A percentile compares a stretch with the other conserved stretches of the same genome.
Evolutionary conservation across 30 jellyfish, hydroid and myxozoan genomes (phyloP).

Genomic region (Mastigias papua): DNA sequence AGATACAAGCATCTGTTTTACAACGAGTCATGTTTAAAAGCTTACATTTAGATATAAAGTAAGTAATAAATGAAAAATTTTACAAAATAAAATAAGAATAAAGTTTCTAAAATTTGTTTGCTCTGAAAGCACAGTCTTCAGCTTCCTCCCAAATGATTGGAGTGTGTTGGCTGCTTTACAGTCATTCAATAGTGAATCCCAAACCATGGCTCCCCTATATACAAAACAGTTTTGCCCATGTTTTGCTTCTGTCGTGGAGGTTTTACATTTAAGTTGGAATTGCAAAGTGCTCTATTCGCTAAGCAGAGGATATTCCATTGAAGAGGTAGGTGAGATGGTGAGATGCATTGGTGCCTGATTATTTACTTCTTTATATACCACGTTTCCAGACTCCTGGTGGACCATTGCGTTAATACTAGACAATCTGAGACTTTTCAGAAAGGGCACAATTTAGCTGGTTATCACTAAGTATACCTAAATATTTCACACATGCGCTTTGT

Average conservation of each 20-base stretch:
- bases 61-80: neutral
- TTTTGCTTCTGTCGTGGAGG: neutral
- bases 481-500: no score
- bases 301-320: neutral
- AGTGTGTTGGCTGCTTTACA: neutral
- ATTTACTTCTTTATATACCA: neutral
- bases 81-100: no score
- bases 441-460: no score
- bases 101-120: no score
- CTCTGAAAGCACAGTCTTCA: neutral
- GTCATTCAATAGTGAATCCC: neutral
- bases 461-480: no score
- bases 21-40: neutral
- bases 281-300: neutral
- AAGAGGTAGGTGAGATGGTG: neutral
- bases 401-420: neutral
- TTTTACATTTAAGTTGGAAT: neutral
- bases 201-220: constrained; percentile 7
- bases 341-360: neutral
- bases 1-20: neutral
- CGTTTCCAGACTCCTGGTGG: neutral
- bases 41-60: neutral
- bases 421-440: neutral
- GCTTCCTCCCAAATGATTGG: neutral
- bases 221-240: neutral